These are phyloP conservation scores for Steinernema carpocapsae DNA, from an alignment of 2,888 invertebrate genomes.

Conservation along the genomic window DNA sequence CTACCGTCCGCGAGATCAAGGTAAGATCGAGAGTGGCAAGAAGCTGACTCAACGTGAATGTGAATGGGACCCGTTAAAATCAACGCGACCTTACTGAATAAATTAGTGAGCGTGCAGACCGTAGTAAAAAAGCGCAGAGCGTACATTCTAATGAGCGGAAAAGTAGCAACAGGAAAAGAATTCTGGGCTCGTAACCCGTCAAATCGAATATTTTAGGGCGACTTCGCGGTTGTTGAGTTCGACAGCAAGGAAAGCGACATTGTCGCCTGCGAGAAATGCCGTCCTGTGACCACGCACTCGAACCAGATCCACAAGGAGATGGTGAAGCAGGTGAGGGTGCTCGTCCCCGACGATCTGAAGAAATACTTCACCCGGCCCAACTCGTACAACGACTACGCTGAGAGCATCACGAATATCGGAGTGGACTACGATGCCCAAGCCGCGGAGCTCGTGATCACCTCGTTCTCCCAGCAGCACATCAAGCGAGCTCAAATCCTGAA, in stretches of 20 bases:
- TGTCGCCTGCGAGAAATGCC: constrained; percentile 40
- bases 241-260: constrained; percentile 42
- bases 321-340: constrained; percentile 45
- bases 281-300: constrained; percentile 29
- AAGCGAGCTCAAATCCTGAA: constrained; percentile 41
- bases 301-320: neutral
- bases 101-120: too few relatives aligned
- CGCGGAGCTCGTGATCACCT: neutral
- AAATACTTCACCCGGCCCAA: constrained; percentile 43
- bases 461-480: constrained; percentile 35
- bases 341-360: constrained; percentile 48
- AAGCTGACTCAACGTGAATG: too few relatives aligned
- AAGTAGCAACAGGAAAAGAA: neutral
- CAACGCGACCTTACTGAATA: too few relatives aligned
- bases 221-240: constrained; percentile 47
- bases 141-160: too few relatives aligned
- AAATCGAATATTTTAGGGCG: constrained; percentile 10
- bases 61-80: too few relatives aligned
- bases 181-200: neutral
- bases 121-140: too few relatives aligned
- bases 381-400: constrained; percentile 41
- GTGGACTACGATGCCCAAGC: constrained; percentile 42
- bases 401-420: constrained; percentile 46
- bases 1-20: constrained; percentile 51
- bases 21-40: too few relatives aligned